Evolutionary conservation across 2,888 invertebrate species (phyloP), one percentile per base, ranked within the genome.

Genomic region (Anaspis maculata): DNA sequence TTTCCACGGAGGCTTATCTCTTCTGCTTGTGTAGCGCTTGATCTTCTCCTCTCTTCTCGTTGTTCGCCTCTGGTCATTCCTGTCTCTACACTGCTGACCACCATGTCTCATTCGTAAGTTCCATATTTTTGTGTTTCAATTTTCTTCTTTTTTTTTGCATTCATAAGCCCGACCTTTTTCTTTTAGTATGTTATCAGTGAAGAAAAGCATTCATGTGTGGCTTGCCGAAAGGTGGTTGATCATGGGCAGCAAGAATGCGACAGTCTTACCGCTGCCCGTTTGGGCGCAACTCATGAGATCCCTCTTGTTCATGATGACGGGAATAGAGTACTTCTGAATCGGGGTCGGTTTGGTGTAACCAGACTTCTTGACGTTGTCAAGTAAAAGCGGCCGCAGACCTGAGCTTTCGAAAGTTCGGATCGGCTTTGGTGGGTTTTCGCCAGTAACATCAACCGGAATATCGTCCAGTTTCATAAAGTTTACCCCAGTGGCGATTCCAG

Each of bases 271-370:
- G 0, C 95, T 95, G 0, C 97, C 97, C 4, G 97, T 98, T 63
- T 97, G 96, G 0, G 97, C 96, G 57, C 96, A 96, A 0, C 86
- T 94, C 91, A 97, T 96, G 14, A 98, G 64, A 70, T 98, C 97
- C 15, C 91, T 69, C 0, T 83, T 83, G 0, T 58, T 67, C 62
- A 79, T 67, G 15, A 96, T 77, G 15, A 88, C 80, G 0, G 96
- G 95, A 30, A 96, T 77, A 0, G 92, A 81, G 47, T 87, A 72
- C 57, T 92, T 92, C 61, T 98, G 97, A 12, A 98, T 86, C 0
- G 97, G 97, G 0, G 97, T 97, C 0, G 95, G 95, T 42, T 77
- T 81, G 2, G 52, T 72, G 54, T 94, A 94, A 0, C 83, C 80
- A 0, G 88, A 85, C 49, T 81, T 84, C 1, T 65, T 57, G 0